Evolutionary conservation across 2,888 invertebrate genomes (phyloP), one percentile per base, ranked within the genome.

Genomic region (Andrena dorsata): DNA sequence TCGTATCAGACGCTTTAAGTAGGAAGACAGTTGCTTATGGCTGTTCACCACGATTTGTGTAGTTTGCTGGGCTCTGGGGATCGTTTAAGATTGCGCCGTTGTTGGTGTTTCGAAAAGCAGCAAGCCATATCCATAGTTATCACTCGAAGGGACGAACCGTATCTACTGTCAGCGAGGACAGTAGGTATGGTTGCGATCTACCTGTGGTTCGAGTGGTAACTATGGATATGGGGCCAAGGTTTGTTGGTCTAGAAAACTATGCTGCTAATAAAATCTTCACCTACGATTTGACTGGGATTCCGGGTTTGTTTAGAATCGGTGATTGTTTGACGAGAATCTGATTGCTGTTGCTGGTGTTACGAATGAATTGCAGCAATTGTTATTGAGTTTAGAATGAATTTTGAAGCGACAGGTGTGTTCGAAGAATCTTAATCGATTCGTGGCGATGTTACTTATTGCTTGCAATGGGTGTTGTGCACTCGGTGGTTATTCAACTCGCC

Each of bases 101-200:
- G 49, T 61, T 41, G 23, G 23, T 53, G 26, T 2, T 13, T 28
- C 8, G 10, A 56, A 71, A 58, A 61, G 66, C 56, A 58, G 74
- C 71, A 58, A 68, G 51, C 77, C 78, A 64, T 68, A 78, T 83
- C 83, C 83, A 82, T 83, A 83, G 83, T 82, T 83, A 78, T 58
- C 78, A 83, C 82, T 83, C 77, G 78, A 83, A 30, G 53, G 69
- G 32, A 49, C 74, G 28, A 71, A 74, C 63, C 80, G 13, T 26
- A 47, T 61, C 56, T 8, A 66, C 61, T 71, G 80, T 61, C 20
- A 41, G 41, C 41, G 10, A 4, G 2, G 56, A 61, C 74, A 70
- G 74, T 69, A 70, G 65, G 23, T 41, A 20, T 13, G 66, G 58
- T 66, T 69, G 8, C 56, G 28, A 26, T 35, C 49, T 51, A 65